Evolutionary conservation across 2,113 vertebrate species (phyloP), one percentile per base, ranked within the genome.

Genomic region (Ranitomeya imitator): DNA sequence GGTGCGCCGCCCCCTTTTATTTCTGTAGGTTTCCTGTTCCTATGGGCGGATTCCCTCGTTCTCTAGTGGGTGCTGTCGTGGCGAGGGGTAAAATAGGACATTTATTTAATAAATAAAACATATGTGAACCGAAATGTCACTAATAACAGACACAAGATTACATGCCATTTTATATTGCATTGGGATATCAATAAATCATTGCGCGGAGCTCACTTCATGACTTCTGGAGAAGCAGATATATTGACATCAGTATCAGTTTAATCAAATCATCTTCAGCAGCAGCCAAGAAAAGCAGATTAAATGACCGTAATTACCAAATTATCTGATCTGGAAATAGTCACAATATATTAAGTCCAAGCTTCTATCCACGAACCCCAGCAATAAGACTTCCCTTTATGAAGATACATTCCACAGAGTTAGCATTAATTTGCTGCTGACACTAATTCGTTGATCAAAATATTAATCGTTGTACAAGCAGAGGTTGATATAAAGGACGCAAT

Each of bases 391-490:
- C 61, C 61, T 69, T 63, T 13, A 45, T 80, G 65, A 57, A 88
- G 21, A 3, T 61, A 61, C 86, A 91, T 90, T 92, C 88, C 90
- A 90, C 76, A 87, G 89, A 90, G 90, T 89, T 90, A 90, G 83
- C 90, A 83, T 79, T 90, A 73, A 85, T 54, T 74, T 74, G 52
- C 90, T 60, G 69, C 78, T 89, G 90, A 91, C 78, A 83, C 89
- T 74, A 74, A 74, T 74, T 92, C 92, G 82, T 76, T 91, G 89
- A 92, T 93, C 90, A 92, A 91, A 92, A 86, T 2, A 26, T 0
- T 15, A 26, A 14, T 15, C 31, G 71, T 5, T 45, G 31, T 45
- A 74, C 71, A 74, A 74, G 71, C 71, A 74, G 16, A 74, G 45
- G 71, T 45, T 31, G 14, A 16, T 71, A 6, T 13, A 57, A 9